Evolutionary conservation across 30 jellyfish, hydroid and myxozoan species (phyloP), one percentile per base, ranked within the genome.

Genomic region (Hydractinia echinata): DNA sequence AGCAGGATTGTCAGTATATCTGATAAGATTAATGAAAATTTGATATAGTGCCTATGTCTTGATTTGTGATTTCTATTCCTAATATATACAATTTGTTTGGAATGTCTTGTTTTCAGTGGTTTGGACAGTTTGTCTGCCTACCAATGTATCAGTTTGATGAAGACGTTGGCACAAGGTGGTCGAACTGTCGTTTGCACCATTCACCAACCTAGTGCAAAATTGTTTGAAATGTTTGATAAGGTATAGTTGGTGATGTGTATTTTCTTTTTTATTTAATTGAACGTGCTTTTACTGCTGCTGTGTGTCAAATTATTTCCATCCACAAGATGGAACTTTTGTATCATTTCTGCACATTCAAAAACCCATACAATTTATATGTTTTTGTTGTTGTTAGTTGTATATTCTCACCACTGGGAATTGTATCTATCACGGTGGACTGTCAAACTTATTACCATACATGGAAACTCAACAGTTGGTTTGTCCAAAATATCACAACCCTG

Each of bases 401-500:
- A 72, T 94, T 10, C 87, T 94, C 13, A 79, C 97, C 7, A 76
- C 93, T 84, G 99, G 99, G 9, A 85, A 77, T 18, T 87, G 96
- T 76, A 88, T 94, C 5, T 94, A 88, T 89, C 78, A 89, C 70
- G 99, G 99, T 39, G 54, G 85, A 44, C 50, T 94, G 49, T 48
- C 77, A 10, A 67, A 84, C 15, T 67, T 94, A 19, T 39, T 94
- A 66, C 97, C 96, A 15, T 94, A 88, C 76, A 73, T 94, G 96
- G 96, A 89, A 76, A 84, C 88, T 5, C 96, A 87, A 64, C 73
- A 82, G 15, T 81, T 94, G 72, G 66, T 72, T 14, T 94, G 99
- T 83, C 99, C 99, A 4, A 94, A 89, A 70, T 94, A 94, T 68
- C 97, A 94, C 91, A 94, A 94, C 71, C 97, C 97, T 14, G 99